These are phyloP conservation scores for Lordiphosa clarofinis DNA, from an alignment of 1,140 invertebrate genomes.

Conservation along the genomic window DNA sequence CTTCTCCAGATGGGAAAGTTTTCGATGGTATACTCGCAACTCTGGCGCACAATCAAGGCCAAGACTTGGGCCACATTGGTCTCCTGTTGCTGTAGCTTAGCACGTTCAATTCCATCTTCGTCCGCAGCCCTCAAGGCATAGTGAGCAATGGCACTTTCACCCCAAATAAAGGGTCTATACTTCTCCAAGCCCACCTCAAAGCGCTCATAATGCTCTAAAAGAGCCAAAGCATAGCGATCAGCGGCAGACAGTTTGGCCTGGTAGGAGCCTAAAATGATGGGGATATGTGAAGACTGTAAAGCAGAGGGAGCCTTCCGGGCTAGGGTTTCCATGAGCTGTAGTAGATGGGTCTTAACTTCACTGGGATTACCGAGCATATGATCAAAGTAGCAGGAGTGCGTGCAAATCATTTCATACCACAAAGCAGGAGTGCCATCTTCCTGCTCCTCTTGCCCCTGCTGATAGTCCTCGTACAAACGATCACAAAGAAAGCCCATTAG, in stretches of 20 bases:
- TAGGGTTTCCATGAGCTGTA: conserved; percentile 83
- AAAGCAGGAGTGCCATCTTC: conserved; percentile 56
- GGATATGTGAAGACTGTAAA: conserved; percentile 84
- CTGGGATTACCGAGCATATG: conserved; percentile 69
- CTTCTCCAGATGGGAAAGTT: conserved; percentile 83
- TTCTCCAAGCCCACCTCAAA: conserved; percentile 83
- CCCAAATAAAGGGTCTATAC: conserved; percentile 90
- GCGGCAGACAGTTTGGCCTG: conserved; percentile 83
- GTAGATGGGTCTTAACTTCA: conserved; percentile 82
- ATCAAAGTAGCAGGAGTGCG: conserved; percentile 87
- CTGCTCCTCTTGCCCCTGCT: conserved; percentile 5
- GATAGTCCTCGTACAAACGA: conserved; percentile 81
- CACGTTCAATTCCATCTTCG: conserved; percentile 81
- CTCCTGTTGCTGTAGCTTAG: conserved; percentile 83
- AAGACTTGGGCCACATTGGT: conserved; percentile 86
- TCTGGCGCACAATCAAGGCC: conserved; percentile 84
- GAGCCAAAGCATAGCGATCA: conserved; percentile 84
- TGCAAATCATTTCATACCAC: conserved; percentile 87
- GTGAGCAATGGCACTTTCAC: conserved; percentile 86
- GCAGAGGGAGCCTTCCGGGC: conserved; percentile 82
- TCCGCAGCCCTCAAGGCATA: conserved; percentile 84
- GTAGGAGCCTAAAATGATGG: conserved; percentile 86
- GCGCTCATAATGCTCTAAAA: conserved; percentile 84
- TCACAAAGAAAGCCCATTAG: conserved; percentile 82
- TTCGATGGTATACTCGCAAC: conserved; percentile 84